Base-by-base conservation (phyloP, 2,888 invertebrate species). In the Nowickia ferox region DNA sequence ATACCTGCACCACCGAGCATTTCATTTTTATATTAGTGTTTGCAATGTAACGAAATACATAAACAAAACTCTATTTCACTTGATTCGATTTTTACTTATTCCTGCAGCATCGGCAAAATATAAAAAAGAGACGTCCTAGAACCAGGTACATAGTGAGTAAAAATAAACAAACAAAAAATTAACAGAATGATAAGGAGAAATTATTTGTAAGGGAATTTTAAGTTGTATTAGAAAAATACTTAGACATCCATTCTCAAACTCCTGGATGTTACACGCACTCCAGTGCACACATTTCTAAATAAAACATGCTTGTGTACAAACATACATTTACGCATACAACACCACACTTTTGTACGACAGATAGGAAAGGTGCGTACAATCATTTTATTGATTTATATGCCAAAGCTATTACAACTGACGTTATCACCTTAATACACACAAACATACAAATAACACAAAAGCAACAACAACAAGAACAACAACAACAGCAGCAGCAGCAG, bases 361-460 rank as follows among this genome's bases (percentile, higher is more conserved):
- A 75, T 76, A 74, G 77, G 55, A 80, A 84, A 85, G 84, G 84
- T 85, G 84, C 80, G 84, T 84, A 82, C 81, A 87, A 84, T 69
- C 71, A 85, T 90, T 90, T 90, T 91, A 91, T 91, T 91, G 91
- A 91, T 91, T 91, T 91, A 91, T 91, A 90, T 91, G 90, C 90
- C 90, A 89, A 91, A 90, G 90, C 89, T 90, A 91, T 91, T 90
- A 90, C 90, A 90, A 90, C 90, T 90, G 90, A 89, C 90, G 90
- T 91, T 84, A 89, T 89, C 86, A 83, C 86, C 86, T 86, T 86
- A 83, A 61, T 44, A 42, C 63, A 77, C 22, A 40, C 59, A 72
- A 69, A 46, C n/a, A 68, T 74, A 44, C 40, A 30, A 6, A 30
- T 30, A 30, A 30, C 6, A 30, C 0, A 30, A 30, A 30, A 30